A percentile compares a stretch with the other conserved stretches of the same genome.
Conservation (phyloP, 2,888 invertebrate genomes). For the Polymixis flavicincta region DNA sequence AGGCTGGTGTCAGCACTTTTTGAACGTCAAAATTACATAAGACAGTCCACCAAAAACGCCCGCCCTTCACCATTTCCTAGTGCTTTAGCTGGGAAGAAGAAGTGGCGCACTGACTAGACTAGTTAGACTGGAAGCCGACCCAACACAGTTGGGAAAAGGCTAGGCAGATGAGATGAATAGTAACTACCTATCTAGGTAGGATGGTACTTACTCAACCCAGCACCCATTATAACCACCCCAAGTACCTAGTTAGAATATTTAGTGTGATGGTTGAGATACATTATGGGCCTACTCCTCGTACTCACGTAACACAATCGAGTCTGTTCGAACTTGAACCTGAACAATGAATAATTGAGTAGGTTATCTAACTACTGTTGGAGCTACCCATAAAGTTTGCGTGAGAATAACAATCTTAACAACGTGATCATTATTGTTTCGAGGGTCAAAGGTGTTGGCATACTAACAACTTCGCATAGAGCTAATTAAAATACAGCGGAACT, state of each 20-base stretch:
- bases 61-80: too few relatives aligned
- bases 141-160: too few relatives aligned
- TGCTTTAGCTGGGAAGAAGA: too few relatives aligned
- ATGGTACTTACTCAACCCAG: neutral
- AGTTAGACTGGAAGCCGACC: too few relatives aligned
- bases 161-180: too few relatives aligned
- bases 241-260: neutral
- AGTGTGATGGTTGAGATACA: neutral
- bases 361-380: conserved; percentile 55
- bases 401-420: conserved; percentile 79
- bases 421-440: conserved; percentile 80
- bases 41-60: too few relatives aligned
- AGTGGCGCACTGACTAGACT: too few relatives aligned
- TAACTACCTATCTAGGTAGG: too few relatives aligned
- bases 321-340: conserved; percentile 72
- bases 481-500: conserved; percentile 53
- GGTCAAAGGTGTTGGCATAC: conserved; percentile 73
- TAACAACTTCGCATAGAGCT: conserved; percentile 53
- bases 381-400: conserved; percentile 76
- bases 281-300: neutral
- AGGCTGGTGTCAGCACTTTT: too few relatives aligned
- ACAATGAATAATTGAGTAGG: conserved; percentile 72
- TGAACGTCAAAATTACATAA: too few relatives aligned
- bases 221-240: neutral
- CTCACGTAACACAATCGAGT: neutral